phyloP scores from a whole-genome alignment of 2,797 vertebrate species.

The Luscinia megarhynchos region DNA sequence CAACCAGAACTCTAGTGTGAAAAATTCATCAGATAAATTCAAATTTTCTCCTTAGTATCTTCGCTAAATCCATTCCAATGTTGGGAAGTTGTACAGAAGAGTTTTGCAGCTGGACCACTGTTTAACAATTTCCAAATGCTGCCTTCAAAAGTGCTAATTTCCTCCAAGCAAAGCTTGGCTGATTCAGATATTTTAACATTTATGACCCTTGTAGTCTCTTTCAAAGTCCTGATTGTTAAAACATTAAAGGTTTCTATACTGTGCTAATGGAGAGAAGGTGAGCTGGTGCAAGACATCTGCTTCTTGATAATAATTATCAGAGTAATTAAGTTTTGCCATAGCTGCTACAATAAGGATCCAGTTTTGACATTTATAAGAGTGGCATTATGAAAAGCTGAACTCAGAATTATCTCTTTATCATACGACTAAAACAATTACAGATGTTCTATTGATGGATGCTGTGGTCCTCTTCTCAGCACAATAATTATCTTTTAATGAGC shows the following conservation, averaged over 20 bases:
- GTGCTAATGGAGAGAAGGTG: conserved; percentile 13
- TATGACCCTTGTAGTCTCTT: background rate
- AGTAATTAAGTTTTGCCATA: conserved; percentile 73
- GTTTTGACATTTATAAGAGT: conserved; percentile 74
- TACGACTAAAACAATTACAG: conserved; percentile 81
- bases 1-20: background rate
- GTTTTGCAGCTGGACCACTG: background rate
- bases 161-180: background rate
- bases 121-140: background rate
- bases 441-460: conserved; percentile 73
- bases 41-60: background rate
- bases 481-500: conserved; percentile 88
- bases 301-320: conserved; percentile 71
- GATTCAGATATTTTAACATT: conserved; percentile 26
- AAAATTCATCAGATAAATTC: background rate
- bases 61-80: background rate
- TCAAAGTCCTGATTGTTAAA: conserved; percentile 28
- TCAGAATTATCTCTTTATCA: conserved; percentile 78
- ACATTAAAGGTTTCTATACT: conserved; percentile 24
- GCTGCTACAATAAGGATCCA: conserved; percentile 60
- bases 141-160: background rate
- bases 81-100: background rate
- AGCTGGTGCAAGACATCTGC: conserved; percentile 55
- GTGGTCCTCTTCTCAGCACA: conserved; percentile 57
- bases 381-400: conserved; percentile 71